These are phyloP conservation scores for Athetis lepigone DNA, from an alignment of 2,888 invertebrate genomes.

Conservation along the genomic window DNA sequence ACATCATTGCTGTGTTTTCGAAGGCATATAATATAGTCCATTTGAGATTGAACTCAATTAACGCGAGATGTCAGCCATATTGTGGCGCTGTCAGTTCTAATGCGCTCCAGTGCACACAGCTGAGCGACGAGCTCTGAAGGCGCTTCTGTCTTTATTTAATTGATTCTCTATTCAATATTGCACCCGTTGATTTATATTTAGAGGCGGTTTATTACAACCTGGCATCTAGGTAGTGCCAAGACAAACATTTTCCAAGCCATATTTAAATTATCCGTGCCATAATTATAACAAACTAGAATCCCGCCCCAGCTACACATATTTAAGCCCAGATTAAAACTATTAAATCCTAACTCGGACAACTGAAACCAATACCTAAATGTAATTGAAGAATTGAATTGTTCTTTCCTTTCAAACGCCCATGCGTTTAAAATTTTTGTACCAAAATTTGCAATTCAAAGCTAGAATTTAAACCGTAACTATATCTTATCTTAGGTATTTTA, in stretches of 20 bases:
- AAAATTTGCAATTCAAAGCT: not conserved
- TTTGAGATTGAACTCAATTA: conserved; percentile 2
- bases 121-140: not conserved
- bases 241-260: no score
- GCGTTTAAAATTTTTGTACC: no score
- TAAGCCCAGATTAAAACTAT: no score
- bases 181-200: not conserved
- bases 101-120: not conserved
- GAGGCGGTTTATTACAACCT: no score
- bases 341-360: no score
- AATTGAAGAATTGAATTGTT: not conserved
- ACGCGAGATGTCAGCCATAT: not conserved
- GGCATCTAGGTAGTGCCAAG: no score
- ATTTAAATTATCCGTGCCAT: no score
- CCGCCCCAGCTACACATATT: no score
- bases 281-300: no score
- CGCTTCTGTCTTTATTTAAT: not conserved
- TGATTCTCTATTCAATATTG: conserved; percentile 1
- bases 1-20: no score
- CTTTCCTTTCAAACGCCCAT: not conserved
- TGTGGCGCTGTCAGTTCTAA: not conserved
- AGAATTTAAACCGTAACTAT: conserved; percentile 15
- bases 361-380: no score
- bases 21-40: no score
- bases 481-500: conserved; percentile 26